Conservation (phyloP, 2,113 vertebrate genomes). For the Plectropomus leopardus region DNA sequence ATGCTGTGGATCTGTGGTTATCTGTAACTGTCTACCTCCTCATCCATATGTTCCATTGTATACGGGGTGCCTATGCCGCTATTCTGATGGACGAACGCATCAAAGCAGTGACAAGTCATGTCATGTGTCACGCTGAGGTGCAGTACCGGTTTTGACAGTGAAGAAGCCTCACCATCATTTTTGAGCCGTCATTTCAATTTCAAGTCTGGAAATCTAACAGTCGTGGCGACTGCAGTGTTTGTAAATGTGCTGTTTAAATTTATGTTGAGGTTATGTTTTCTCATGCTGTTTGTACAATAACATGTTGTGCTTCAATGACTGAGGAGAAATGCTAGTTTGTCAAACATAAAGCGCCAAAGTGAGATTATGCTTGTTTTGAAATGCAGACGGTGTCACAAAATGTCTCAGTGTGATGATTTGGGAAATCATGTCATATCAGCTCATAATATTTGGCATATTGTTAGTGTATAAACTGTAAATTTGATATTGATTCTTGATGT, state of each 20-base stretch:
- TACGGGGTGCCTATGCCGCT: slow-evolving; percentile 63
- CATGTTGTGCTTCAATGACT: slow-evolving; percentile 48
- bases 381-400: slow-evolving; percentile 36
- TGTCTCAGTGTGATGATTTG: slow-evolving; percentile 49
- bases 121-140: slow-evolving; percentile 61
- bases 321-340: slow-evolving; percentile 22
- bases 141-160: slow-evolving; percentile 53
- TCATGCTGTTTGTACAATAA: slow-evolving; percentile 50
- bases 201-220: slow-evolving; percentile 54
- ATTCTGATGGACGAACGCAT: slow-evolving; percentile 53
- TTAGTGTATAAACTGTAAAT: slow-evolving; percentile 63
- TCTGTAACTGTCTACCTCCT: slow-evolving; percentile 56
- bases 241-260: slow-evolving; percentile 61
- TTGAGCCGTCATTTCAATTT: slow-evolving; percentile 66
- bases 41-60: slow-evolving; percentile 57
- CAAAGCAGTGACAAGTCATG: slow-evolving; percentile 54
- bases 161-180: slow-evolving; percentile 55
- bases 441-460: slow-evolving; percentile 51
- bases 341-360: slow-evolving; percentile 32
- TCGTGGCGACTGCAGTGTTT: slow-evolving; percentile 45
- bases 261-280: slow-evolving; percentile 25
- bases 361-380: slow-evolving; percentile 52
- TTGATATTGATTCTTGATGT: slow-evolving; percentile 58
- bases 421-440: slow-evolving; percentile 44
- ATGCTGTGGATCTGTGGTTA: slow-evolving; percentile 60